These are phyloP conservation scores for Zaprionus lachaisei DNA, from an alignment of 1,140 invertebrate species.

Conservation along the genomic window DNA sequence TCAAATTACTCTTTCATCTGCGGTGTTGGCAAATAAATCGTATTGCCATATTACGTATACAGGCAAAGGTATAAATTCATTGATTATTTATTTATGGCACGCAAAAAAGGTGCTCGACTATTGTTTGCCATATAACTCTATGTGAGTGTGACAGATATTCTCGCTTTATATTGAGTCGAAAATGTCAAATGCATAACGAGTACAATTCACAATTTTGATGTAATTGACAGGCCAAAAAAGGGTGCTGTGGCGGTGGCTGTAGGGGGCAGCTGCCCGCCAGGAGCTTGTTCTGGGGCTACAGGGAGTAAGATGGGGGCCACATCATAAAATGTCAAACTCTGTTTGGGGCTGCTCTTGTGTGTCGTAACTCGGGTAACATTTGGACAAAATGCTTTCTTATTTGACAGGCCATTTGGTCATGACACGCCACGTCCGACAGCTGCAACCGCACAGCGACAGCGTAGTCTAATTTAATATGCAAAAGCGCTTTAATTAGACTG, in stretches of 20 bases:
- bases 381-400: conserved; percentile 81
- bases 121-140: conserved; percentile 51
- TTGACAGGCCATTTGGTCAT: conserved; percentile 77
- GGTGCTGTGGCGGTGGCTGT: conserved; percentile 16
- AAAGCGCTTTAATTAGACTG: conserved; percentile 72
- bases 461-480: conserved; percentile 71
- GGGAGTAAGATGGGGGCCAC: conserved; percentile 16
- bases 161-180: conserved; percentile 78
- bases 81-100: conserved; percentile 80
- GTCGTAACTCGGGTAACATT: conserved; percentile 72
- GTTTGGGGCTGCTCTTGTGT: conserved; percentile 49
- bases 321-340: conserved; percentile 80
- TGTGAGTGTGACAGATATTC: conserved; percentile 67
- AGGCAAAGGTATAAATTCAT: conserved; percentile 69
- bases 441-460: conserved; percentile 61
- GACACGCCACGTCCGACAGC: conserved; percentile 64
- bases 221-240: conserved; percentile 68
- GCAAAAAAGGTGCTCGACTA: conserved; percentile 51
- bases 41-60: conserved; percentile 60
- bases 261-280: background rate
- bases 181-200: conserved; percentile 82
- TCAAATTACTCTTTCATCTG: conserved; percentile 74
- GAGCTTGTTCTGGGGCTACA: background rate
- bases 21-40: conserved; percentile 66
- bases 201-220: conserved; percentile 80